Percentiles rank a stretch among this genome's conserved stretches.
These are phyloP conservation scores for Hystrix brachyura DNA, from an alignment of 2,113 vertebrate species.

Conservation along the genomic window DNA sequence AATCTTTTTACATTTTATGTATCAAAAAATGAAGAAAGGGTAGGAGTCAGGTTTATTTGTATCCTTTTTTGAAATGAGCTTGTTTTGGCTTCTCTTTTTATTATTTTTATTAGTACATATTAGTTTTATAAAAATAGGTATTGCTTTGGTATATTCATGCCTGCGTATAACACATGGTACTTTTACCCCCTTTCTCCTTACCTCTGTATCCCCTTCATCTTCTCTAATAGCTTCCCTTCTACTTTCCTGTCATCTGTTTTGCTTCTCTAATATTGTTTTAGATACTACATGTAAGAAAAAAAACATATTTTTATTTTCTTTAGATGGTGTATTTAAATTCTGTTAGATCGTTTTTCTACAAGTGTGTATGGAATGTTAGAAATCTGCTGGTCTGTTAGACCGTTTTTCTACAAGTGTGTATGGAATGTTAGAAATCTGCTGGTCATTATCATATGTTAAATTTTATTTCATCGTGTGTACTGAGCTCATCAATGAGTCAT, in stretches of 20 bases:
- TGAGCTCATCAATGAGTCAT: not conserved
- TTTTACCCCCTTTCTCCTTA: not conserved
- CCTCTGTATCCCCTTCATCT: not conserved
- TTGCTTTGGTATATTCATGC: not conserved
- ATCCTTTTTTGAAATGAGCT: not conserved
- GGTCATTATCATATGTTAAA: not conserved
- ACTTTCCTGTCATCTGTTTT: not conserved
- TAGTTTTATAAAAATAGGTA: not conserved
- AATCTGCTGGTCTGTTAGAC: not conserved
- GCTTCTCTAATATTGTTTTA: not conserved
- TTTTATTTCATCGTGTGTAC: slow-evolving; percentile 22
- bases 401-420: not conserved
- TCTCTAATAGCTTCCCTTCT: not conserved
- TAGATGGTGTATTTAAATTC: not conserved
- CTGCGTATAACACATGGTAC: not conserved
- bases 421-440: not conserved
- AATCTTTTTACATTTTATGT: not conserved
- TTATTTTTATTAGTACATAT: not conserved
- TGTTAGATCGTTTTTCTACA: not conserved
- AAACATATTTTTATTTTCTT: not conserved
- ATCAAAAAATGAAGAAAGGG: not conserved
- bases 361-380: not conserved
- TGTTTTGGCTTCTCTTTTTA: not conserved
- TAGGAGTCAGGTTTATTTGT: not conserved
- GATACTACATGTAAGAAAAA: not conserved